Conservation (phyloP, 2,797 vertebrate species). For the Perodicticus potto region DNA sequence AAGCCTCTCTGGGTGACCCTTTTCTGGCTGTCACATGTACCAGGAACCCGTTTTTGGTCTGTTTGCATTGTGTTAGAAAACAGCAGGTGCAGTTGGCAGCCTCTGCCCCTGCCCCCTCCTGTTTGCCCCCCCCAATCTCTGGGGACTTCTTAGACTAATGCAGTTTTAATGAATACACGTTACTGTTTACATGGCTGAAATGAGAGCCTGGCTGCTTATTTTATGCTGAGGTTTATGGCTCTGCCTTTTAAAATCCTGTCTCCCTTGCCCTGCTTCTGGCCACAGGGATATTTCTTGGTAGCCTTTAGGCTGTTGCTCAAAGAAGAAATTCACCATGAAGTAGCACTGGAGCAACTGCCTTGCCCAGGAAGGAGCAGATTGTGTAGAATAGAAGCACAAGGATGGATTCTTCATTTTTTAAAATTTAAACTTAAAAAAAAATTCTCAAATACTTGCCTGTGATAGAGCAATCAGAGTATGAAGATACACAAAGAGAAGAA, state of each 20-base stretch:
- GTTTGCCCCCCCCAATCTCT: not conserved
- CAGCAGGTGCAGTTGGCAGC: constrained; percentile 67
- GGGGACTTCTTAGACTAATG: constrained; percentile 76
- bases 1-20: not conserved
- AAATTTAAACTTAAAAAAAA: not conserved
- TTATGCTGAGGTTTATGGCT: constrained; percentile 41
- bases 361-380: not conserved
- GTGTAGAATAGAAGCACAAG: not conserved
- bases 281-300: not conserved
- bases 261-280: constrained; percentile 12
- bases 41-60: not conserved
- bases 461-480: constrained; percentile 14
- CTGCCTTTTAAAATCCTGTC: constrained; percentile 64
- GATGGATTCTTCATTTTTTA: not conserved
- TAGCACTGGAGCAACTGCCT: accelerated
- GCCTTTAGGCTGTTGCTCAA: constrained; percentile 17
- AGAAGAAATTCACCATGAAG: constrained; percentile 53
- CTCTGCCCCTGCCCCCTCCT: not conserved
- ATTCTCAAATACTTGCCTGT: not conserved
- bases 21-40: not conserved
- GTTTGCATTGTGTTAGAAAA: constrained; percentile 53
- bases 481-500: not conserved
- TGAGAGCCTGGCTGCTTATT: constrained; percentile 61
- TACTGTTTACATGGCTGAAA: constrained; percentile 70
- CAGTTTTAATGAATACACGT: constrained; percentile 81